Conservation (phyloP, 2,888 invertebrate species). For the Conus canariensis region DNA sequence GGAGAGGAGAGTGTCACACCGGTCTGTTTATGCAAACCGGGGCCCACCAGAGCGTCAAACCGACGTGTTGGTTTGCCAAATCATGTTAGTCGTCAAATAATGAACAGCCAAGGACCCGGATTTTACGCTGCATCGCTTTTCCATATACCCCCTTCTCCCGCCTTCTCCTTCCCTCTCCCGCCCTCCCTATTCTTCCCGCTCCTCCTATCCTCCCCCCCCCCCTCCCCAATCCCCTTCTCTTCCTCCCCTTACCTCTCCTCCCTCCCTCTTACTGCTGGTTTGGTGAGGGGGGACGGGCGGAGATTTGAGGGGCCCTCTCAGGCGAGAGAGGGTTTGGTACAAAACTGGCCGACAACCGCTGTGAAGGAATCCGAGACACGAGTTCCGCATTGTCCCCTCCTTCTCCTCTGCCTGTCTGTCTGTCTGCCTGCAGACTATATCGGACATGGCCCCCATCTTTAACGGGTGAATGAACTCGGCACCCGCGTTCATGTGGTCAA, state of each 20-base stretch:
- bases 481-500: not conserved
- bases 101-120: not conserved
- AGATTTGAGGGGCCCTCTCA: not conserved
- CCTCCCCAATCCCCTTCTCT: no score
- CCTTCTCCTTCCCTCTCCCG: not conserved
- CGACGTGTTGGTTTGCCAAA: not conserved
- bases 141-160: not conserved
- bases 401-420: not conserved
- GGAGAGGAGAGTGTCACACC: not conserved
- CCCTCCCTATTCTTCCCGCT: not conserved
- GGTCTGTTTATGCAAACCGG: not conserved
- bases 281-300: not conserved
- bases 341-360: not conserved
- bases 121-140: constrained; percentile 22
- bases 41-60: not conserved
- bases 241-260: no score
- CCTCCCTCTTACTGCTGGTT: not conserved
- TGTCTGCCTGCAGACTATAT: not conserved
- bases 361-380: not conserved
- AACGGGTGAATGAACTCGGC: not conserved
- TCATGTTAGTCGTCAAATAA: constrained; percentile 27
- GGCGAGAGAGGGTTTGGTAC: not conserved
- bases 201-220: no score
- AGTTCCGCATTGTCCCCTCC: constrained; percentile 7
- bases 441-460: not conserved